Conservation (phyloP, 2,888 invertebrate genomes). For the Andrena hattorfiana region DNA sequence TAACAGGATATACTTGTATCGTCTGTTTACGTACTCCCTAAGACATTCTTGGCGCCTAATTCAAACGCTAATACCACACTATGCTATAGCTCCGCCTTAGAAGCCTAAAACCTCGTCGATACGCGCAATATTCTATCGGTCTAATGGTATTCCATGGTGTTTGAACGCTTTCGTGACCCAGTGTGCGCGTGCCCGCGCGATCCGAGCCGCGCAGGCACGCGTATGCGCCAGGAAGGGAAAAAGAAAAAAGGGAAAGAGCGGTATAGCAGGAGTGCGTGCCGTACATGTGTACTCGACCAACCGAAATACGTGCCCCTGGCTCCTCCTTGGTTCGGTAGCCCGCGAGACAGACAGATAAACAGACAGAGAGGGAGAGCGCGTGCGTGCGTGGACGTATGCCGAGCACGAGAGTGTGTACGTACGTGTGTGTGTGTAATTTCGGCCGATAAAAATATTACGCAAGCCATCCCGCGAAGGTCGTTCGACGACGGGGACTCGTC, state of each 20-base stretch:
- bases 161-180: constrained; percentile 22
- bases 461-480: constrained; percentile 81
- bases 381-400: constrained; percentile 36
- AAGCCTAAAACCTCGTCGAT: no score
- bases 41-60: no score
- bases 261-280: constrained; percentile 30
- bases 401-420: not conserved
- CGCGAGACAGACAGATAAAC: not conserved
- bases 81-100: no score
- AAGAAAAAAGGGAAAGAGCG: constrained; percentile 1
- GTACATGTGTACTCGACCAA: constrained; percentile 43
- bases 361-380: not conserved
- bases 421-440: constrained; percentile 75
- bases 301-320: constrained; percentile 54
- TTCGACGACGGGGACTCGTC: constrained; percentile 55
- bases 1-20: not conserved
- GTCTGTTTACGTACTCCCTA: no score
- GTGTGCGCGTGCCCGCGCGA: constrained; percentile 30
- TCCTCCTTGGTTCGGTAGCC: constrained; percentile 21
- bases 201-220: constrained; percentile 20
- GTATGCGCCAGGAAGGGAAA: not conserved
- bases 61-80: no score
- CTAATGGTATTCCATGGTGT: not conserved
- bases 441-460: constrained; percentile 84
- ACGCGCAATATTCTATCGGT: no score